Percentiles rank a stretch among this genome's conserved stretches.
Evolutionary conservation across 2,888 invertebrate species (phyloP).

Genomic region (Zele albiditarsus): DNA sequence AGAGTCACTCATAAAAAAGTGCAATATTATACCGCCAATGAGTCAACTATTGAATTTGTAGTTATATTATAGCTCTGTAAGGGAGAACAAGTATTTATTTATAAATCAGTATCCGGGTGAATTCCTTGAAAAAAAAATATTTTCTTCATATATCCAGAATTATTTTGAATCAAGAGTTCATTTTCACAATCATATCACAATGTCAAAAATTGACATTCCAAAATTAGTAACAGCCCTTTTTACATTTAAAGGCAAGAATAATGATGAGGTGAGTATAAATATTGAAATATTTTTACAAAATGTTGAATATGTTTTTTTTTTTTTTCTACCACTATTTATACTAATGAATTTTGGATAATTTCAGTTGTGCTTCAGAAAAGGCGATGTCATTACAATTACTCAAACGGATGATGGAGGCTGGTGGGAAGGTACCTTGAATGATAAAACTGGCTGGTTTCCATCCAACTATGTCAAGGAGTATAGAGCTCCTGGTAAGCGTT

Average conservation of each 20-base stretch:
- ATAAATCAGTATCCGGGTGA: constrained; percentile 27
- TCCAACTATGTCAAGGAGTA: constrained; percentile 96
- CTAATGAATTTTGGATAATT: constrained; percentile 55
- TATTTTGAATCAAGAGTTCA: background rate
- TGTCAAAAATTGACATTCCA: constrained; percentile 67
- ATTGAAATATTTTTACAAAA: constrained; percentile 30
- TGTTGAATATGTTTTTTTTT: constrained; percentile 5
- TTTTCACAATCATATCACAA: constrained; percentile 42
- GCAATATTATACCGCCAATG: background rate
- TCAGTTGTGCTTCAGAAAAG: constrained; percentile 93
- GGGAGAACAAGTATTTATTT: constrained; percentile 37
- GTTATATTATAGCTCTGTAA: constrained; percentile 11
- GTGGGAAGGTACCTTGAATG: constrained; percentile 99
- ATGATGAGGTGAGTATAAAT: constrained; percentile 68
- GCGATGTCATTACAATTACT: constrained; percentile 96
- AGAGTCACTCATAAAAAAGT: background rate
- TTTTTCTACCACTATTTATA: constrained; percentile 8
- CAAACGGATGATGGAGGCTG: constrained; percentile 97
- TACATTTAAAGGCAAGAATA: constrained; percentile 95
- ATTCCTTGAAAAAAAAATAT: constrained; percentile 19
- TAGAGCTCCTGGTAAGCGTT: constrained; percentile 77
- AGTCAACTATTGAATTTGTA: background rate
- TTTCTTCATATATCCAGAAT: background rate
- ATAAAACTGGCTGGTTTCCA: constrained; percentile 98
- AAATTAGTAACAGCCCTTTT: constrained; percentile 90